Base-by-base conservation (phyloP, 2,797 vertebrate genomes). In the Tadarida brasiliensis region DNA sequence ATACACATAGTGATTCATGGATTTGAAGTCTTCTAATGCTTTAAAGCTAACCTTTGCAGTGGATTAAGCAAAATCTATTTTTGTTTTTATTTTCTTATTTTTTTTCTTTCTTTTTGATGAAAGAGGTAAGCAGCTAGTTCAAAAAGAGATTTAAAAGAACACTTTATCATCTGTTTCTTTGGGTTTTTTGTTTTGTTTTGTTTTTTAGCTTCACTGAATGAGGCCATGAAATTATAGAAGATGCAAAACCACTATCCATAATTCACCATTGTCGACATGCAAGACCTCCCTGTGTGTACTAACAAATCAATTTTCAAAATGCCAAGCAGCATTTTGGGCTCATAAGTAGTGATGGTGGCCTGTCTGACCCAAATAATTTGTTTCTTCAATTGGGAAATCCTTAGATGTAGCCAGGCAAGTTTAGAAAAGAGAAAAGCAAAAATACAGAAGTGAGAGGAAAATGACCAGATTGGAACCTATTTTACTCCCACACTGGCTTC, bases 211-310 rank as follows among this genome's bases (percentile, higher is more conserved):
- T 81, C 91, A 91, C 54, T 92, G 92, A 98, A 96, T 17, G 96
- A 80, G 61, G 82, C 92, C 97, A 95, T 98, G 97, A 98, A 98
- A 98, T 98, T 97, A 95, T 39, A 94, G 81, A 84, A 98, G 96
- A 98, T 97, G 93, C 84, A 98, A 98, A 98, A 98, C 95, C 96
- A 96, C 98, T 98, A 98, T 98, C 98, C 98, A 63, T 95, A 94
- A 93, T 94, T 97, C 97, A 97, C 98, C 98, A 98, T 97, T 97
- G 98, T 97, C 98, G 97, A 98, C 95, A 97, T 33, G 56, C 47
- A 96, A 97, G 98, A 97, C 87, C 89, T 49, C 74, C 22, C 91
- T 87, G 63, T 67, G 81, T 84, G 96, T 96, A 97, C 96, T 98
- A 98, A 98, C 96, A 98, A 98, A 97, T 92, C 94, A 87, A 91